Evolutionary conservation across 1,140 invertebrate genomes (phyloP).

Genomic region (Drosophila pachea): DNA sequence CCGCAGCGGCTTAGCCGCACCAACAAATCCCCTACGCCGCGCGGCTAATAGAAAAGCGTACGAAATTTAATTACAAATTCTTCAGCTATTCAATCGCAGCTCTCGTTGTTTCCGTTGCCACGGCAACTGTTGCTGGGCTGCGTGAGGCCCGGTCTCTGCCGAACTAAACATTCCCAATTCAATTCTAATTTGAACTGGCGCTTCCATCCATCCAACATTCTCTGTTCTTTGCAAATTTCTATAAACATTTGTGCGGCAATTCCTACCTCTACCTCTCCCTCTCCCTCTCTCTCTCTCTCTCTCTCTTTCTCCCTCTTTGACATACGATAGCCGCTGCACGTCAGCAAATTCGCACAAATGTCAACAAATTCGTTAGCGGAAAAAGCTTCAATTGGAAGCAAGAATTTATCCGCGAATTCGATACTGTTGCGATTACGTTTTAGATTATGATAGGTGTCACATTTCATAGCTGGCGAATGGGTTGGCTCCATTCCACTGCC

Average conservation of each 20-base stretch:
- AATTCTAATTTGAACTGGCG: background rate
- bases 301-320: constrained; percentile 2
- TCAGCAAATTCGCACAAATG: constrained; percentile 55
- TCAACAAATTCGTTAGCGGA: constrained; percentile 46
- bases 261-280: too few species aligned
- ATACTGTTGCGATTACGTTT: constrained; percentile 37
- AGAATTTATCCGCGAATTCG: constrained; percentile 39
- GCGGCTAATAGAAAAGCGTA: constrained; percentile 33
- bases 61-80: constrained; percentile 62
- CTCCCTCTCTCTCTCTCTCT: background rate
- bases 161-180: background rate
- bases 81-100: constrained; percentile 6
- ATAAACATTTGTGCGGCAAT: too few species aligned
- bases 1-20: constrained; percentile 1
- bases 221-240: background rate
- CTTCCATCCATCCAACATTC: too few species aligned
- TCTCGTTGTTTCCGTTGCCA: background rate
- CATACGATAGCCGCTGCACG: constrained; percentile 2
- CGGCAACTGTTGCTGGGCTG: constrained; percentile 5
- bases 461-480: constrained; percentile 42
- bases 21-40: background rate
- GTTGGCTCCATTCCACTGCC: background rate
- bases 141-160: background rate
- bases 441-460: constrained; percentile 53
- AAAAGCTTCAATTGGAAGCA: constrained; percentile 11